Percentiles rank a stretch among this genome's conserved stretches.
Conservation (phyloP, 1,140 invertebrate genomes). For the Homarus americanus region DNA sequence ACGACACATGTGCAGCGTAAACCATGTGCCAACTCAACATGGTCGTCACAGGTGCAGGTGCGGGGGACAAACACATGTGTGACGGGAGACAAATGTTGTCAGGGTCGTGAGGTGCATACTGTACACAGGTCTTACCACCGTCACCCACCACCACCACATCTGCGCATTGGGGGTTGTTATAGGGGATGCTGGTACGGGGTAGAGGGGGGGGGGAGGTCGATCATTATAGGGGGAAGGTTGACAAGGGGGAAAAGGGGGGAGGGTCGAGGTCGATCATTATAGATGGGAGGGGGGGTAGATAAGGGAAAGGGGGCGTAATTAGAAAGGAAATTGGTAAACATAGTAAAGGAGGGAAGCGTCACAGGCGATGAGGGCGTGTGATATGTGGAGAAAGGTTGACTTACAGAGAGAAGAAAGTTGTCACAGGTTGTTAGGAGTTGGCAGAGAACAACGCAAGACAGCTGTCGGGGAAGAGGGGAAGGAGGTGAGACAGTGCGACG, state of each 20-base stretch:
- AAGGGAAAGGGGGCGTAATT: not conserved
- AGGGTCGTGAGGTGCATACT: not conserved
- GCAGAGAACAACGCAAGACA: not conserved
- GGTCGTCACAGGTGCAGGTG: not conserved
- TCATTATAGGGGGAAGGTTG: not conserved
- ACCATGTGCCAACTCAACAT: not conserved
- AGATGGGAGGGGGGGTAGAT: not conserved
- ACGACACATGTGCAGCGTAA: not conserved
- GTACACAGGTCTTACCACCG: no score
- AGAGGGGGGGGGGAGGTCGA: not conserved
- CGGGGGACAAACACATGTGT: not conserved
- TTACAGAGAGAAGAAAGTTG: constrained; percentile 8
- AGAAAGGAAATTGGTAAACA: no score
- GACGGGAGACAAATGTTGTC: not conserved
- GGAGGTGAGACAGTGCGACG: not conserved
- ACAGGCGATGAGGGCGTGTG: not conserved
- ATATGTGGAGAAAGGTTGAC: no score
- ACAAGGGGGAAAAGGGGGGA: not conserved
- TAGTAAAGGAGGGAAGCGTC: no score
- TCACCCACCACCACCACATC: not conserved
- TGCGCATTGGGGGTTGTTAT: not conserved
- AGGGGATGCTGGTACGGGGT: not conserved
- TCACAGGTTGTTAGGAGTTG: not conserved
- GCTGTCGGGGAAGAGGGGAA: not conserved
- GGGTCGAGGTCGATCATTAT: not conserved